phyloP scores from a whole-genome alignment of 2,888 invertebrate species.

The Synanthedon vespiformis region DNA sequence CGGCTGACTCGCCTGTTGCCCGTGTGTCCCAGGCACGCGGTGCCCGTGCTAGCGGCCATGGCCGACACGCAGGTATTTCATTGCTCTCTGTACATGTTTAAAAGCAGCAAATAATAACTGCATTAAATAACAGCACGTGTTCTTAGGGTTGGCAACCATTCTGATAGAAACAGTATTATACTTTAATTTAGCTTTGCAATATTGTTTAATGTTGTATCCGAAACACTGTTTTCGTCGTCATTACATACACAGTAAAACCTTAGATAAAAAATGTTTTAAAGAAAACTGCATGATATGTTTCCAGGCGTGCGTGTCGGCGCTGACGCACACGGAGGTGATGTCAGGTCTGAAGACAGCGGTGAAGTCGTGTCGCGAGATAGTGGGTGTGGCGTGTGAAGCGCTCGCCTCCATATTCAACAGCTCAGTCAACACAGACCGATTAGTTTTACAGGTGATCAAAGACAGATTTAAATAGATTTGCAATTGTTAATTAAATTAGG shows the following conservation, averaged over 20 bases:
- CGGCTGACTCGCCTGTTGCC: constrained; percentile 82
- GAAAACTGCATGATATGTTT: constrained; percentile 7
- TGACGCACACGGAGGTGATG: constrained; percentile 91
- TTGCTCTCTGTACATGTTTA: not conserved
- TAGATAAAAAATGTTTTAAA: too few species aligned
- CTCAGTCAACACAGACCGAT: constrained; percentile 47
- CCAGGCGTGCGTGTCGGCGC: constrained; percentile 85
- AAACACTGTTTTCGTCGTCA: too few species aligned
- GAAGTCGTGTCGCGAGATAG: constrained; percentile 85
- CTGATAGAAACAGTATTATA: too few species aligned
- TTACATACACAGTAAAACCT: too few species aligned
- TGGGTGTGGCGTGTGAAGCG: constrained; percentile 89
- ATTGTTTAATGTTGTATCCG: too few species aligned
- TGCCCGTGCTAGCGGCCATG: constrained; percentile 89
- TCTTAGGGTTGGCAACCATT: too few species aligned
- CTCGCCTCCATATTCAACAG: constrained; percentile 84
- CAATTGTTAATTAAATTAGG: not conserved
- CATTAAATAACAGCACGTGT: not conserved
- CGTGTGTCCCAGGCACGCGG: constrained; percentile 80
- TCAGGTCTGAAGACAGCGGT: constrained; percentile 91
- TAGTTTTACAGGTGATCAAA: constrained; percentile 43
- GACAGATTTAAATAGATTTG: not conserved
- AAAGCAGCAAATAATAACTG: too few species aligned
- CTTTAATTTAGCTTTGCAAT: too few species aligned
- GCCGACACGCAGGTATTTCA: constrained; percentile 80